phyloP scores from a whole-genome alignment of 2,113 vertebrate species.

The Platycercus adscitus region DNA sequence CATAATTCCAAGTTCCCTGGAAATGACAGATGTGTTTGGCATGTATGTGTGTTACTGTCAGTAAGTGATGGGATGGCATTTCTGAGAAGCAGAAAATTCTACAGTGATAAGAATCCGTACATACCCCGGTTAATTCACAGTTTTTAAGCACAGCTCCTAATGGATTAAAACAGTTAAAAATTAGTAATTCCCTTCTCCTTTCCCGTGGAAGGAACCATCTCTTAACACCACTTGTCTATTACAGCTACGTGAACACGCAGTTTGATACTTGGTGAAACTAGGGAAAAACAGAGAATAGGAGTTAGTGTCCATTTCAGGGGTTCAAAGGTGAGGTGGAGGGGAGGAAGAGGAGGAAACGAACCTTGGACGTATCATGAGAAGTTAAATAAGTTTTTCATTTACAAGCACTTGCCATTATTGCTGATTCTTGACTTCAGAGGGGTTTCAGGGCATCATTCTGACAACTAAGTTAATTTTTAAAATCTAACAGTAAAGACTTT shows the following conservation, averaged over 20 bases:
- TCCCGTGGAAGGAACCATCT: background rate
- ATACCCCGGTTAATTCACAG: background rate
- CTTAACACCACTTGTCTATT: background rate
- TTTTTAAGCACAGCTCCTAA: background rate
- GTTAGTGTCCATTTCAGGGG: background rate
- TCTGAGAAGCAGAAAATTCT: background rate
- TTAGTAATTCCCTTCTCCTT: background rate
- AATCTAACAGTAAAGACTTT: background rate
- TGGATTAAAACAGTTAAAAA: background rate
- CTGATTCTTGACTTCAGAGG: background rate
- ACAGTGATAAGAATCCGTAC: background rate
- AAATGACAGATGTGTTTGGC: background rate
- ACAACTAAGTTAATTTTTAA: background rate
- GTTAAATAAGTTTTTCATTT: background rate
- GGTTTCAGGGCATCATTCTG: background rate
- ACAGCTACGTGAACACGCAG: fast-evolving
- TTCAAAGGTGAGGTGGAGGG: background rate
- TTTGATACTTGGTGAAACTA: background rate
- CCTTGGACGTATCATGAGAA: background rate
- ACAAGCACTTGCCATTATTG: background rate
- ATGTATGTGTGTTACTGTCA: background rate
- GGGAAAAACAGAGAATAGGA: background rate
- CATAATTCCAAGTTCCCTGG: background rate
- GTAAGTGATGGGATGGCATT: background rate
- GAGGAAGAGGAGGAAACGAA: background rate